Conservation (phyloP, 1,140 invertebrate genomes). For the Trialeurodes vaporariorum region DNA sequence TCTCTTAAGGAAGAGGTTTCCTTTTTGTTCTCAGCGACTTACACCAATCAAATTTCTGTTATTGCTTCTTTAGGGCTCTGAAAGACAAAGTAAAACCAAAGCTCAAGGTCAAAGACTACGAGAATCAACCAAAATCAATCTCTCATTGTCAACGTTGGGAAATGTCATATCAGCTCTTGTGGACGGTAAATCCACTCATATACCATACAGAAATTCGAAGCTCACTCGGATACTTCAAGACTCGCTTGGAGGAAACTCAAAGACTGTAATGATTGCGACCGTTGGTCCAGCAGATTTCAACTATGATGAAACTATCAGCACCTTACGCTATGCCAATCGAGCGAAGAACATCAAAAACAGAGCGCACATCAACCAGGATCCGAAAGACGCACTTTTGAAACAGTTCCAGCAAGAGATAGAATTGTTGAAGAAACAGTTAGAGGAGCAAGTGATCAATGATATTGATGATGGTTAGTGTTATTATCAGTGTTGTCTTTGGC, state of each 20-base stretch:
- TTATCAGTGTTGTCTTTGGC: too few species aligned
- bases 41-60: constrained; percentile 70
- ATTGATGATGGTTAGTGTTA: not conserved
- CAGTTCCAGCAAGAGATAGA: constrained; percentile 96
- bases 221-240: constrained; percentile 85
- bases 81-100: constrained; percentile 84
- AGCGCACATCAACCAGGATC: constrained; percentile 94
- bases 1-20: not conserved
- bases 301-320: constrained; percentile 96
- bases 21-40: not conserved
- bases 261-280: constrained; percentile 94
- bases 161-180: constrained; percentile 93
- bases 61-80: constrained; percentile 52
- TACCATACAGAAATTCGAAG: constrained; percentile 92
- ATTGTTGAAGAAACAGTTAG: constrained; percentile 73
- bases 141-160: constrained; percentile 83
- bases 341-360: constrained; percentile 97
- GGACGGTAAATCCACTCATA: constrained; percentile 85
- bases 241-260: constrained; percentile 90
- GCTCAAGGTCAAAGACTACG: constrained; percentile 76
- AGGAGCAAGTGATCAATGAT: constrained; percentile 27
- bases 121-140: constrained; percentile 92
- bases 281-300: constrained; percentile 92
- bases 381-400: constrained; percentile 89
- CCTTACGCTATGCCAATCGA: constrained; percentile 89